A percentile compares a stretch with the other conserved stretches of the same genome.
These are phyloP conservation scores for Folsomia candida DNA, from an alignment of 2,888 invertebrate genomes.

Conservation along the genomic window DNA sequence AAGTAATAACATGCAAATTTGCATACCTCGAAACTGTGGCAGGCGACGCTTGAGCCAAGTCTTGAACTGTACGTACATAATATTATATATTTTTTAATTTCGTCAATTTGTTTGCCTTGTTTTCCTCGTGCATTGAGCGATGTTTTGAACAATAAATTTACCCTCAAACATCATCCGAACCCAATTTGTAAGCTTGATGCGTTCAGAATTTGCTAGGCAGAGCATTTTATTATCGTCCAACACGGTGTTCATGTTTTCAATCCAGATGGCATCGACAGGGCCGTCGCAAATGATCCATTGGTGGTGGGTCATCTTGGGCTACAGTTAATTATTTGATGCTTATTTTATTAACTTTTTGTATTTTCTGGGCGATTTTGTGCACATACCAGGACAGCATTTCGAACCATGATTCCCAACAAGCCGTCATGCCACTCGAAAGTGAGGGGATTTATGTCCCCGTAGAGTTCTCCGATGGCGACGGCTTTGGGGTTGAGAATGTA, in stretches of 20 bases:
- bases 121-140: too few species aligned
- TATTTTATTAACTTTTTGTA: neutral
- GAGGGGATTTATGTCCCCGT: conserved; percentile 78
- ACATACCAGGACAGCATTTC: conserved; percentile 58
- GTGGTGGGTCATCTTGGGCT: conserved; percentile 61
- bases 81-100: too few species aligned
- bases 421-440: conserved; percentile 91
- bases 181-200: conserved; percentile 79
- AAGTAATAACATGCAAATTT: neutral
- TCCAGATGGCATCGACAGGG: conserved; percentile 73
- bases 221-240: conserved; percentile 88
- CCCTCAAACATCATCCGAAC: conserved; percentile 65
- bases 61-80: conserved; percentile 64
- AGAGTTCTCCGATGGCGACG: conserved; percentile 80
- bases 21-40: conserved; percentile 73
- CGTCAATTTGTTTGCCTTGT: too few species aligned
- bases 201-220: conserved; percentile 81
- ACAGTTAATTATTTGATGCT: neutral
- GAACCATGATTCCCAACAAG: conserved; percentile 68
- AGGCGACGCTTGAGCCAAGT: conserved; percentile 84
- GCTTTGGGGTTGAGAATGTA: conserved; percentile 86
- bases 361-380: too few species aligned
- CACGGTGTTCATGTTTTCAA: conserved; percentile 77
- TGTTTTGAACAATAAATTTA: conserved; percentile 71
- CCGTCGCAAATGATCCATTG: conserved; percentile 92